A percentile compares a stretch with the other conserved stretches of the same genome.
Conservation (phyloP, 2,113 vertebrate species). For the Myanophis thanlyinensis region DNA sequence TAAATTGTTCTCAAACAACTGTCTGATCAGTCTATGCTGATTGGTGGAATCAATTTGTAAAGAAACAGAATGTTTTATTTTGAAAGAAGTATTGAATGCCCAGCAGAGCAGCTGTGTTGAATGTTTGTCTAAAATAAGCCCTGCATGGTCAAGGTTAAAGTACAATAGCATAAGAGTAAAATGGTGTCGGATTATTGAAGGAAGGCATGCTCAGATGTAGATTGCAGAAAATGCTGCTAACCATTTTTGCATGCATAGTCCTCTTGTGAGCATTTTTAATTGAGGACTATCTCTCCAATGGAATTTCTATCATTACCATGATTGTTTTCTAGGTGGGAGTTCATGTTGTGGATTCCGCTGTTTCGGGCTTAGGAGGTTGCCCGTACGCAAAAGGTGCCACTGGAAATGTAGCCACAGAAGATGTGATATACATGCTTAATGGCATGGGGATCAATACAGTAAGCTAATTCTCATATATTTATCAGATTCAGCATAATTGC, state of each 20-base stretch:
- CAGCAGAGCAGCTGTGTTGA: not conserved
- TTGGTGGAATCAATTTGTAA: not conserved
- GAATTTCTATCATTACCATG: conserved; percentile 36
- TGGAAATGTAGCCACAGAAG: conserved; percentile 94
- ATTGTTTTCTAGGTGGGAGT: conserved; percentile 88
- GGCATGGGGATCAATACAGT: conserved; percentile 92
- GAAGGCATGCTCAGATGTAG: not conserved
- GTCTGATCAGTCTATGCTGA: not conserved
- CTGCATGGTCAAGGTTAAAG: not conserved
- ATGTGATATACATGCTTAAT: conserved; percentile 92
- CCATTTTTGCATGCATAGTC: not conserved
- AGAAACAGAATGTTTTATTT: not conserved
- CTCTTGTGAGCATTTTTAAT: not conserved
- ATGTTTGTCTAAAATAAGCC: not conserved
- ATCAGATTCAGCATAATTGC: not conserved
- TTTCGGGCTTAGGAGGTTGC: conserved; percentile 91
- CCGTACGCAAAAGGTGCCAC: conserved; percentile 91
- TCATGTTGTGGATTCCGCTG: conserved; percentile 88
- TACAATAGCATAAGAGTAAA: not conserved
- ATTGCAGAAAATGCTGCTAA: not conserved
- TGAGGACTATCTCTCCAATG: conserved; percentile 36
- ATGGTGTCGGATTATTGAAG: not conserved
- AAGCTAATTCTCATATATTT: conserved; percentile 63
- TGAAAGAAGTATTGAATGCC: not conserved
- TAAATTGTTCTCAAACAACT: not conserved